phyloP scores from a whole-genome alignment of 2,797 vertebrate species.

The Cichlasoma orientale region DNA sequence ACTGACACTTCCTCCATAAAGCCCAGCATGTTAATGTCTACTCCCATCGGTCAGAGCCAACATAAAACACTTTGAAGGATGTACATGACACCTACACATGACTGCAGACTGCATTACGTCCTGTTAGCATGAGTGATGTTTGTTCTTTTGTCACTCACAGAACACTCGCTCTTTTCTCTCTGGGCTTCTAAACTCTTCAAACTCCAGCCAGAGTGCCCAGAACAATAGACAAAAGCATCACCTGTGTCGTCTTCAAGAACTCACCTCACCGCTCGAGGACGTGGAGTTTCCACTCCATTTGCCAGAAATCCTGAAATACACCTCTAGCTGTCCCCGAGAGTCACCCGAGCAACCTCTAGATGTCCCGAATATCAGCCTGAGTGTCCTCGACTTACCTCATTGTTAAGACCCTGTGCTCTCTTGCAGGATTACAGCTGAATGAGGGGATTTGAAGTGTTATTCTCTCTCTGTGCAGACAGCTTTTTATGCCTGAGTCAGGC shows the following conservation, averaged over 20 bases:
- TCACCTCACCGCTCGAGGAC: background rate
- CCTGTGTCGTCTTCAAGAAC: background rate
- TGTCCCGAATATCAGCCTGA: background rate
- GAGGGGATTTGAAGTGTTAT: constrained; percentile 3
- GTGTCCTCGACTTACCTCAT: constrained; percentile 8
- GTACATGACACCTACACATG: background rate
- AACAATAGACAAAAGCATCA: background rate
- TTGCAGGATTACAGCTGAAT: background rate
- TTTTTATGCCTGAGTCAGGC: background rate
- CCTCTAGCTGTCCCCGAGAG: background rate
- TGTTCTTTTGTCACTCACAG: background rate
- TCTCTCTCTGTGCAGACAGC: background rate
- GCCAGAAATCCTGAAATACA: background rate
- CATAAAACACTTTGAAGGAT: background rate
- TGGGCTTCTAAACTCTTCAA: background rate
- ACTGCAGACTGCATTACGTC: background rate
- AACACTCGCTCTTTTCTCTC: fast-evolving
- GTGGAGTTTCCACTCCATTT: constrained; percentile 35
- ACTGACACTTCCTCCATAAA: background rate
- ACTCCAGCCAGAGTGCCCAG: background rate
- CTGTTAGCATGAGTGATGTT: background rate
- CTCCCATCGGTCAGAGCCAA: background rate
- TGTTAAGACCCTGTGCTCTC: background rate
- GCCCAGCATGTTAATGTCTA: background rate
- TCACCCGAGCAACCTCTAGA: background rate